A percentile compares a stretch with the other conserved stretches of the same genome.
Evolutionary conservation across 2,888 invertebrate genomes (phyloP).

Genomic region (Lagria hirta): DNA sequence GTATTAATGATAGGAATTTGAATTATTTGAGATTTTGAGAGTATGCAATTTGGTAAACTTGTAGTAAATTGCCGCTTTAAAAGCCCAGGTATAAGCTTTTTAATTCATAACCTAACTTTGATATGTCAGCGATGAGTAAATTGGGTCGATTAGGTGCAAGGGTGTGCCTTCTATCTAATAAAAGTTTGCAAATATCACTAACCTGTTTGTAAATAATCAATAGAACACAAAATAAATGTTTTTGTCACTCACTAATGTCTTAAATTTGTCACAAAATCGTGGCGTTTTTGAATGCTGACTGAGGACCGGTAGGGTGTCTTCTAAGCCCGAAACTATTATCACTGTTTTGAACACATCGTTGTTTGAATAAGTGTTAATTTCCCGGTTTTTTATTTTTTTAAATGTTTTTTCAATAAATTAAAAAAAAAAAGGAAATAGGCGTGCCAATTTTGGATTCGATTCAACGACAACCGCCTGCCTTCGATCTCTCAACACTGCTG

Average conservation of each 20-base stretch:
- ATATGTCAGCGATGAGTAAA: too few relatives aligned
- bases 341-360: constrained; percentile 24
- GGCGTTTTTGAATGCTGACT: constrained; percentile 4
- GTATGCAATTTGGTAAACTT: too few relatives aligned
- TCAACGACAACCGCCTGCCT: constrained; percentile 7
- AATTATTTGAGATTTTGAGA: too few relatives aligned
- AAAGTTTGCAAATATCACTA: constrained; percentile 12
- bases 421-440: too few relatives aligned
- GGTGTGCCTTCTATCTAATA: constrained; percentile 20
- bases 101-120: too few relatives aligned
- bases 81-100: too few relatives aligned
- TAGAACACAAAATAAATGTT: constrained; percentile 16
- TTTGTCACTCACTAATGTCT: constrained; percentile 4
- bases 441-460: constrained; percentile 13
- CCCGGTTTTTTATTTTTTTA: constrained; percentile 2
- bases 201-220: constrained; percentile 12
- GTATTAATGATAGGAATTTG: too few relatives aligned
- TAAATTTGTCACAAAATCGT: constrained; percentile 7
- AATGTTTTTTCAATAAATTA: too few relatives aligned
- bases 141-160: constrained; percentile 14
- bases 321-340: too few relatives aligned
- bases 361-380: too few relatives aligned
- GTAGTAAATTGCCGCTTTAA: too few relatives aligned
- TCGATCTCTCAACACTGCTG: constrained; percentile 9
- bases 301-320: too few relatives aligned